Base-by-base conservation (phyloP, 2,888 invertebrate genomes). In the Syrista parreyssii region DNA sequence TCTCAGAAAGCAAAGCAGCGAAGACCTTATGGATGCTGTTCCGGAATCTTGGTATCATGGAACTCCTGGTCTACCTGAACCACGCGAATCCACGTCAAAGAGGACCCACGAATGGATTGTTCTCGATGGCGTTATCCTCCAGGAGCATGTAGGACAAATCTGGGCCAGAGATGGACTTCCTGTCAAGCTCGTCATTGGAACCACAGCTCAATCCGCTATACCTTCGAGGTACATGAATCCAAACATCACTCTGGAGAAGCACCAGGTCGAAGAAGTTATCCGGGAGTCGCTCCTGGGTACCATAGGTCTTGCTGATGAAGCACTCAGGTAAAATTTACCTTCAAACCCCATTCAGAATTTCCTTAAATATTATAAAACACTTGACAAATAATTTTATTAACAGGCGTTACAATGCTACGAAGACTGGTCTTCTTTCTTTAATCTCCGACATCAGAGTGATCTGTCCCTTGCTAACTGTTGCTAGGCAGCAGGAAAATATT, bases 381-480 rank as follows among this genome's bases (percentile, higher is more conserved):
- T 55, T 23, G 23, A 9, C 23, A 55, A 55, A 55, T 55, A 23
- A 55, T 9, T 9, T 15, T 55, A 23, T 55, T 55, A 9, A 55
- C 83, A 89, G 90, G 55, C 93, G 94, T 81, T 96, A 96, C 88
- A 95, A 95, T 81, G 92, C 94, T 77, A 96, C 92, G 1, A 95
- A 93, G 79, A 92, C 93, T 79, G 96, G 96, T 36, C 91, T 97
- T 73, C 94, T 94, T 30, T 92, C 95, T 75, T 93, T 97, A 93
- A 95, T 97, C 35, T 95, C 96, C 0, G 95, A 96, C 83, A 94
- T 97, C 34, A 94, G 97, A 76, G 96, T 95, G 2, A 93, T 96
- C 74, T 97, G 97, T 87, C 97, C 97, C 1, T 91, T 97, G 77
- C 92, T 95, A 73, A 94, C 94, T 15, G 93, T 96, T 75, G 94